These are phyloP conservation scores for Apis laboriosa DNA, from an alignment of 1,140 invertebrate genomes.

Conservation along the genomic window DNA sequence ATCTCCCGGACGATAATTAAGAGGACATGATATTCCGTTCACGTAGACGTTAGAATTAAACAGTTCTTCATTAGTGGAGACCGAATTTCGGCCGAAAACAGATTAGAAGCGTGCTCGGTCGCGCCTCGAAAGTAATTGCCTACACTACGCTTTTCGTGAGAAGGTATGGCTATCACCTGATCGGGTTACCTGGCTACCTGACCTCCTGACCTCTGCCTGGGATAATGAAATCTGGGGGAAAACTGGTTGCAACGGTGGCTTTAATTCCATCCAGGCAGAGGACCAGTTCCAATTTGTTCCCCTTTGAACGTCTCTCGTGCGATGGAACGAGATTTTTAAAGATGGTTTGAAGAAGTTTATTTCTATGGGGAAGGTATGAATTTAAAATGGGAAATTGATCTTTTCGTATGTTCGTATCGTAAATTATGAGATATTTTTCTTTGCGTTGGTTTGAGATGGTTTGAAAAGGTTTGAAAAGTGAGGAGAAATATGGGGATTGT, in stretches of 20 bases:
- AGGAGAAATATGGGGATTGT: no score
- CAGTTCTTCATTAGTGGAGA: slow-evolving; percentile 57
- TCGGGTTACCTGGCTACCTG: slow-evolving; percentile 41
- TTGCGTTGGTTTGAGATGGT: no score
- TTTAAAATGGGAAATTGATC: no score
- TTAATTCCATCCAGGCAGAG: slow-evolving; percentile 33
- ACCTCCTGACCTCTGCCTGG: slow-evolving; percentile 45
- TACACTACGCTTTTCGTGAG: slow-evolving; percentile 23
- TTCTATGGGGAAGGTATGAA: no score
- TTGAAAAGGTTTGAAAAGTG: no score
- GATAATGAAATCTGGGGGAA: slow-evolving; percentile 47
- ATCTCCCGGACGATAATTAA: slow-evolving; percentile 11
- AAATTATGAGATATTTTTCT: no score
- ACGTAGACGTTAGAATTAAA: slow-evolving; percentile 57
- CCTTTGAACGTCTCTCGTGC: slow-evolving; percentile 5
- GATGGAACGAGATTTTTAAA: background rate
- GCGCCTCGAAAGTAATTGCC: slow-evolving; percentile 57
- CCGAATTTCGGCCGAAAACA: slow-evolving; percentile 64
- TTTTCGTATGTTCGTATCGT: no score
- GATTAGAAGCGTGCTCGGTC: slow-evolving; percentile 58
- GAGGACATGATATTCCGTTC: background rate
- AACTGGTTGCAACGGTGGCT: slow-evolving; percentile 10
- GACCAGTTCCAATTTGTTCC: slow-evolving; percentile 36
- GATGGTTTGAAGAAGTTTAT: no score
- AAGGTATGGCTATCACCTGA: slow-evolving; percentile 36